Evolutionary conservation across 35 echinoderm and acorn worm species (phyloP).

Genomic region (Hemicentrotus pulcherrimus): DNA sequence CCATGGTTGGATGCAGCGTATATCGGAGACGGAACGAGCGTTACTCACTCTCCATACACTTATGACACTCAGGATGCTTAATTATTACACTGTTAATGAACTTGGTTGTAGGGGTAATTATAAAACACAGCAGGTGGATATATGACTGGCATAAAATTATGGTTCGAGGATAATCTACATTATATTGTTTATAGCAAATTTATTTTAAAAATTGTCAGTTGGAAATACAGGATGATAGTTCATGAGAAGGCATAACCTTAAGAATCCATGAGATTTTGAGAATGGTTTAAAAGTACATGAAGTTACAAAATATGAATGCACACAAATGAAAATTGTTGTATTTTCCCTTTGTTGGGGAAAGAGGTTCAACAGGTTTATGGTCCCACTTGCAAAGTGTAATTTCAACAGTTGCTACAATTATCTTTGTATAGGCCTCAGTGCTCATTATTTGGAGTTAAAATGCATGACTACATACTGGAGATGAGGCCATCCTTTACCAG

Average conservation of each 20-base stretch:
- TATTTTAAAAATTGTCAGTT: too few relatives aligned
- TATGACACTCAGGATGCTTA: neutral
- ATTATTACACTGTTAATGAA: constrained; percentile 6
- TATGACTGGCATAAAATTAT: neutral
- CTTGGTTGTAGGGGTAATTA: neutral
- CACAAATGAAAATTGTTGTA: neutral
- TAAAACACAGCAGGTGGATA: neutral
- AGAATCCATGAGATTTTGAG: too few relatives aligned
- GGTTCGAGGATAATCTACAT: neutral
- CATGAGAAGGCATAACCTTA: too few relatives aligned
- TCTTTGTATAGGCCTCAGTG: neutral
- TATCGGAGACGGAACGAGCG: neutral
- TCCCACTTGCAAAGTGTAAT: neutral
- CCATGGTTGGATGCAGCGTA: neutral
- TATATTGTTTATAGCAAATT: neutral
- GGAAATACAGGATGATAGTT: too few relatives aligned
- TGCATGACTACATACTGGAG: too few relatives aligned
- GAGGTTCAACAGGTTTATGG: neutral
- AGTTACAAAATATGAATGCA: too few relatives aligned
- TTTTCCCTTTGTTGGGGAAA: neutral
- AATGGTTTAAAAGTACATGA: too few relatives aligned
- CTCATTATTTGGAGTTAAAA: too few relatives aligned
- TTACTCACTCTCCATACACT: neutral
- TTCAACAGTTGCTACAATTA: neutral
- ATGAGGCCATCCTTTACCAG: neutral